Evolutionary conservation across 1,140 invertebrate genomes (phyloP).

Genomic region (Papilio polyxenes): DNA sequence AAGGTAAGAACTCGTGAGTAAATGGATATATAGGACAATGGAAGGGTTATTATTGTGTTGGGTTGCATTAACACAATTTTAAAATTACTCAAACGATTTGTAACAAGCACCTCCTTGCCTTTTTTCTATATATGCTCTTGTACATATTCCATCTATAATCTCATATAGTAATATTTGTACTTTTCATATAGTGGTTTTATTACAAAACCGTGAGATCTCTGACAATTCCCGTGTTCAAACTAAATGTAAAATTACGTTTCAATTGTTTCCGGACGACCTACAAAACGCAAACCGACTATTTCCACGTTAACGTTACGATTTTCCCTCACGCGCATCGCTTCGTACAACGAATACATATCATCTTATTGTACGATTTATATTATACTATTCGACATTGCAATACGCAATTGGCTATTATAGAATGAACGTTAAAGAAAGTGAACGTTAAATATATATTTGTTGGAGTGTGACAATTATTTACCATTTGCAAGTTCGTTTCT

Average conservation of each 20-base stretch:
- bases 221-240: not conserved
- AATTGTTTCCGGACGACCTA: constrained; percentile 27
- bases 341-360: constrained; percentile 55
- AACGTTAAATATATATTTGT: constrained; percentile 39
- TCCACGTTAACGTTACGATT: constrained; percentile 26
- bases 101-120: too few species aligned
- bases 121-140: too few species aligned
- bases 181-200: not conserved
- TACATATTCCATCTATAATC: too few species aligned
- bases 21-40: too few species aligned
- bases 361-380: constrained; percentile 54
- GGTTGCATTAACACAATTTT: too few species aligned
- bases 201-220: not conserved
- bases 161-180: too few species aligned
- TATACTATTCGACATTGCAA: constrained; percentile 51
- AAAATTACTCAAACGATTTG: too few species aligned
- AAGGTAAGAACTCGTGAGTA: not conserved
- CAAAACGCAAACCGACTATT: constrained; percentile 3
- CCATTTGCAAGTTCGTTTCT: not conserved
- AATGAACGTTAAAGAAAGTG: constrained; percentile 51
- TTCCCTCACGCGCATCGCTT: constrained; percentile 41
- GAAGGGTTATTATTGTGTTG: too few species aligned
- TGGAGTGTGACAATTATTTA: not conserved
- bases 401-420: constrained; percentile 60
- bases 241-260: not conserved